Evolutionary conservation across 2,888 invertebrate genomes (phyloP).

Genomic region (Apodemia mormo): DNA sequence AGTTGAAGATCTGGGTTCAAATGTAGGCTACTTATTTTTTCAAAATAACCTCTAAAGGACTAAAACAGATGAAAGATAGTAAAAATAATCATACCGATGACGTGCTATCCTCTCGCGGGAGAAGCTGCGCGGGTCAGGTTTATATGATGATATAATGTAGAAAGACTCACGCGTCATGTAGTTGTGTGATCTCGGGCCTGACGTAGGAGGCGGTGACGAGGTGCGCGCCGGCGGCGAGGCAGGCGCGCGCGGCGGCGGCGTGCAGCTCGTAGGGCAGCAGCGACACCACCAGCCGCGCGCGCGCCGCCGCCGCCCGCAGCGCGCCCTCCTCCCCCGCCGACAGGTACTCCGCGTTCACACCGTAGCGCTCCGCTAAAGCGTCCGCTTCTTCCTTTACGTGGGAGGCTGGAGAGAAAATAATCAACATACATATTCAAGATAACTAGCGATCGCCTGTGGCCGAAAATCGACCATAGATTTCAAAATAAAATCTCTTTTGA

Average conservation of each 20-base stretch:
- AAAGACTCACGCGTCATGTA: conserved; percentile 86
- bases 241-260: conserved; percentile 91
- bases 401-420: no score
- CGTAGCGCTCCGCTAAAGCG: conserved; percentile 88
- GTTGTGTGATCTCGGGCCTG: conserved; percentile 89
- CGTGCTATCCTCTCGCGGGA: no score
- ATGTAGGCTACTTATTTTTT: no score
- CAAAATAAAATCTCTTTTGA: no score
- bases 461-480: no score
- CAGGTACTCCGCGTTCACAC: conserved; percentile 90
- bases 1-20: no score
- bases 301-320: conserved; percentile 85
- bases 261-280: conserved; percentile 96
- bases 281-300: conserved; percentile 90
- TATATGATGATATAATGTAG: background rate
- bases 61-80: no score
- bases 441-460: no score
- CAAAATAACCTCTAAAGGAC: no score
- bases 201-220: conserved; percentile 99
- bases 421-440: no score
- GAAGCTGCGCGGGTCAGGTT: no score
- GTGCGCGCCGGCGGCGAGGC: conserved; percentile 92
- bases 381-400: conserved; percentile 80
- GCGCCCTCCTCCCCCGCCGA: conserved; percentile 90
- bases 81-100: no score